Base-by-base conservation (phyloP, 2,888 invertebrate genomes). In the Augochlorella aurata region DNA sequence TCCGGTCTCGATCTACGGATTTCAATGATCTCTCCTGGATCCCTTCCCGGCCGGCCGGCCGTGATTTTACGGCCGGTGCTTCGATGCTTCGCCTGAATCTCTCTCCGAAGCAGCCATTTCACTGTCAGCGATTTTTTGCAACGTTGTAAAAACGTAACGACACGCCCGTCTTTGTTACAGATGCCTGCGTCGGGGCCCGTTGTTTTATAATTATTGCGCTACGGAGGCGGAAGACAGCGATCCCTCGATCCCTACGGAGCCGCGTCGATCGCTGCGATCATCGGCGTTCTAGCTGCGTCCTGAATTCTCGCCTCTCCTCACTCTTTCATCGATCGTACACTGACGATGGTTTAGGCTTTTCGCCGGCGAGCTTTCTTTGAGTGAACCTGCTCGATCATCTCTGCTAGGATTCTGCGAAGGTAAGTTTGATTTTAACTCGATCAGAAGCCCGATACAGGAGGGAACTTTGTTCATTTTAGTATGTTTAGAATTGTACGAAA, bases 1-100 rank as follows among this genome's bases (percentile, higher is more conserved):
- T 82, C 84, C 82, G 82, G 69, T 78, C 80, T 72, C 80, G 84
- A 83, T 84, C 84, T 38, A 74, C 71, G 77, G 79, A 84, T 82
- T 82, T 83, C 83, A 69, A 82, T 82, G 79, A 79, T 83, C 83
- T 83, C 83, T 52, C 65, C 45, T 72, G 75, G 71, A 69, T 61
- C 75, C 71, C 75, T 71, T 81, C 54, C 45, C 50, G 24, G 58
- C 21, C 38, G 38, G 38, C 29, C 45, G 69, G 65, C 38, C 16
- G 69, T 66, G 82, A 77, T 81, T 82, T 82, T 82, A 82, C 81
- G 77, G 74, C 75, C 69, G 80, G 76, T 66, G 50, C 76, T 80
- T 80, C 69, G 29, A 72, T 49, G 72, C 75, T 50, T 21, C 16
- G 69, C 54, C 49, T 12, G 24, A 4, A 50, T 52, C 63, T 71